phyloP scores from a whole-genome alignment of 2,888 invertebrate genomes.

The Drosophila paranaensis region DNA sequence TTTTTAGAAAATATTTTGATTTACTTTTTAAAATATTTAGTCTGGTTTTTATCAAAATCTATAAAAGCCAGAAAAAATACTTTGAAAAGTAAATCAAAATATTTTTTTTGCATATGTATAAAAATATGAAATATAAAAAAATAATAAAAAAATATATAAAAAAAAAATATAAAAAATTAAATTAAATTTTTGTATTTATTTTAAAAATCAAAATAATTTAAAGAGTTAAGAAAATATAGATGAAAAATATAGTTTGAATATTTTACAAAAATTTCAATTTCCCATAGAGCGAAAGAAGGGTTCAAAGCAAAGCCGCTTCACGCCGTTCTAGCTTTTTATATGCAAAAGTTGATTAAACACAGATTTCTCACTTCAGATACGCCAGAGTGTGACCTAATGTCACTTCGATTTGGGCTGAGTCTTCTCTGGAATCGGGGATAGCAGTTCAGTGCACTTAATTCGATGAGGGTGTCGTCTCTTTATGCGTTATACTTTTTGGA shows the following conservation, averaged over 20 bases:
- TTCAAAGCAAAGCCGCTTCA: not conserved
- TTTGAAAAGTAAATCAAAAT: too few relatives aligned
- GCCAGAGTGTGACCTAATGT: not conserved
- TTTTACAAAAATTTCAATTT: not conserved
- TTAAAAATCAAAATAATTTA: too few relatives aligned
- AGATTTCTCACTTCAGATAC: not conserved
- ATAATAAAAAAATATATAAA: too few relatives aligned
- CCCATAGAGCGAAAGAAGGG: not conserved
- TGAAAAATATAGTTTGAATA: not conserved
- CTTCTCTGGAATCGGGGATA: slow-evolving; percentile 1
- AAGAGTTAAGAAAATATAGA: not conserved
- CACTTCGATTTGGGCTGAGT: slow-evolving; percentile 5
- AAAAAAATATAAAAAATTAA: too few relatives aligned
- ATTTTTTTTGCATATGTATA: too few relatives aligned
- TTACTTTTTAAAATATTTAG: too few relatives aligned
- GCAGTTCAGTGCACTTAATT: slow-evolving; percentile 38
- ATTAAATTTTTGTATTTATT: too few relatives aligned
- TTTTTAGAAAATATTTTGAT: too few relatives aligned
- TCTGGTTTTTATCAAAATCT: too few relatives aligned
- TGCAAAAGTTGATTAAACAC: not conserved
- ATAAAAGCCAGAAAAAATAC: too few relatives aligned
- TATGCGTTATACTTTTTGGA: not conserved
- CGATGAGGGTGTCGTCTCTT: slow-evolving; percentile 1
- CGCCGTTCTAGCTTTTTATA: too few relatives aligned
- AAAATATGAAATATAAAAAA: too few relatives aligned